Base-by-base conservation (phyloP, 1,140 invertebrate genomes). In the Drosophila azteca region DNA sequence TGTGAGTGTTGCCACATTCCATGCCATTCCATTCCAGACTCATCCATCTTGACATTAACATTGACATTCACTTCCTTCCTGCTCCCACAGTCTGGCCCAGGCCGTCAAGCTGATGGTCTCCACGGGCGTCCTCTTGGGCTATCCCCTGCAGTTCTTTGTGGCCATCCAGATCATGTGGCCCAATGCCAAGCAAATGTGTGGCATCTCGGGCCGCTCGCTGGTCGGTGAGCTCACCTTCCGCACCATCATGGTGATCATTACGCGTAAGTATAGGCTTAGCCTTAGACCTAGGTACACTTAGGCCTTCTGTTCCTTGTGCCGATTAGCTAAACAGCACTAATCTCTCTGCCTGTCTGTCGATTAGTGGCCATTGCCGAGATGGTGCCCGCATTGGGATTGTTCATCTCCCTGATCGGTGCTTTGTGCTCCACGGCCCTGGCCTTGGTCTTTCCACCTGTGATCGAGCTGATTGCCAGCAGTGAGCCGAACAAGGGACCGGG, bases 351-450 rank as follows among this genome's bases (percentile, higher is more conserved):
- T 62, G 24, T 22, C 31, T 51, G 9, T 53, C 13, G 9, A 26
- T 3, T 31, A 97, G 97, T 97, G 93, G 91, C 94, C 6, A 92
- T 98, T 54, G 97, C 97, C 0, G 95, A 96, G 60, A 92, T 94
- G 1, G 95, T 99, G 55, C 97, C 97, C 0, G 93, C 97, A 67
- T 92, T 99, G 63, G 96, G 96, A 17, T 92, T 97, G 1, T 95
- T 98, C 90, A 98, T 99, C 68, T 97, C 97, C 0, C 92, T 98
- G 50, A 96, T 98, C 48, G 98, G 98, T 2, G 96, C 98, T 0
- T 93, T 98, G 3, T 96, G 96, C 81, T 97, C 96, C 60, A 96
- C 96, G 35, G 95, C 96, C 0, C 92, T 98, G 49, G 97, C 97
- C 0, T 92, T 99, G 1, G 94, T 99, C n/a, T 96, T 98, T 85